Evolutionary conservation across 1,140 invertebrate species (phyloP), one percentile per base, ranked within the genome.

Genomic region (Meloidogyne hapla): DNA sequence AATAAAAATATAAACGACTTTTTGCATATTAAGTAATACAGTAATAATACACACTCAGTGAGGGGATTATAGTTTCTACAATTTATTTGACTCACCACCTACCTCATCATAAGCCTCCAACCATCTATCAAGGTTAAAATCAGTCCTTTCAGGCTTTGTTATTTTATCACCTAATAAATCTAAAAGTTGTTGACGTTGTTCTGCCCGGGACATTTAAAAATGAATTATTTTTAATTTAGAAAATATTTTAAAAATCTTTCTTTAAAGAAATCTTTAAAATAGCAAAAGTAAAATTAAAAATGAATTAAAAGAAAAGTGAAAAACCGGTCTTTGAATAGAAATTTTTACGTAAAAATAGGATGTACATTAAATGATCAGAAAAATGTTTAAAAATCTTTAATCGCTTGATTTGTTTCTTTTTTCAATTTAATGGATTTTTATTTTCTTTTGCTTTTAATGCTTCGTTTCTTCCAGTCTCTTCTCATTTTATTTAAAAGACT

Each of bases 61-160:
- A n/a, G n/a, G n/a, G n/a, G n/a, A n/a, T n/a, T n/a, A n/a, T n/a
- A n/a, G n/a, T n/a, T n/a, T n/a, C n/a, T n/a, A n/a, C n/a, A n/a
- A n/a, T n/a, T n/a, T n/a, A n/a, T n/a, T 38, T 33, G 25, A 74
- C 33, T 18, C 28, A 76, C 40, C 8, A 65, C 21, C 65, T n/a
- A 80, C 80, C 73, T 65, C 23, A 15, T 83, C 74, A 67, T 80
- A 83, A 21, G 69, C 77, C 15, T 69, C 75, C 28, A 82, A 25
- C 81, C 81, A 82, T 72, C 81, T 66, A 68, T 81, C 72, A 26
- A 82, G 23, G 65, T 79, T 77, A 69, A 82, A 83, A 45, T 82
- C 81, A 18, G 81, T 83, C 69, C 82, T 63, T 25, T 82, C 23
- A 33, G 81, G 69, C 3, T 45, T n/a, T 18, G 79, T 68, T 10